Percentiles rank a stretch among this genome's conserved stretches.
Evolutionary conservation across 2,888 invertebrate species (phyloP).

Genomic region (Azorinus chamasolen): DNA sequence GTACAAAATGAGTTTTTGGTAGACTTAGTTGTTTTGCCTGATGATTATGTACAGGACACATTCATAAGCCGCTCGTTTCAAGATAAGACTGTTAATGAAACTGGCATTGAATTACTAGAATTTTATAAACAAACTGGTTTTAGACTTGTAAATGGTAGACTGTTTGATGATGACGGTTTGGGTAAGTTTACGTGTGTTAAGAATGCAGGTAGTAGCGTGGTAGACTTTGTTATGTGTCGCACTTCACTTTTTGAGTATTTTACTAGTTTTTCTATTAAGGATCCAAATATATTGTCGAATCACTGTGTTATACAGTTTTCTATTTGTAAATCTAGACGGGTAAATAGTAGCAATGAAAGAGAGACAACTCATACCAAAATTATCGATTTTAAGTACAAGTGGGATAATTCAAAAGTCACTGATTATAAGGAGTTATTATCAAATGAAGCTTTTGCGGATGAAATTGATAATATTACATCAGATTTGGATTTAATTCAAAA

Average conservation of each 20-base stretch:
- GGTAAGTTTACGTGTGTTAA: background rate
- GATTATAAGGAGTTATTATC: background rate
- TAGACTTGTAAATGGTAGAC: conserved; percentile 3
- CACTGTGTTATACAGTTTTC: conserved; percentile 10
- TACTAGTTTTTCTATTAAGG: background rate
- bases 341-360: background rate
- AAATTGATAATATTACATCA: background rate
- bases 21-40: conserved; percentile 10
- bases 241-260: background rate
- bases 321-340: background rate
- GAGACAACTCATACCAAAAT: no score
- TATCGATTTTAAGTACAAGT: background rate
- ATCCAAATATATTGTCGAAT: conserved; percentile 26
- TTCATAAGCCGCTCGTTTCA: background rate
- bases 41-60: conserved; percentile 7
- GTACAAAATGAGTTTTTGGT: conserved; percentile 4
- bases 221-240: conserved; percentile 1
- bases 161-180: background rate
- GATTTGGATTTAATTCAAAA: background rate
- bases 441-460: background rate
- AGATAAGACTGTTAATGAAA: no score
- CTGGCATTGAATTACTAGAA: conserved; percentile 9
- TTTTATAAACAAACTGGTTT: conserved; percentile 10
- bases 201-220: conserved; percentile 2
- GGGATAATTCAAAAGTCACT: no score